These are phyloP conservation scores for Tipula lateralis DNA, from an alignment of 2,888 invertebrate genomes.

Conservation along the genomic window DNA sequence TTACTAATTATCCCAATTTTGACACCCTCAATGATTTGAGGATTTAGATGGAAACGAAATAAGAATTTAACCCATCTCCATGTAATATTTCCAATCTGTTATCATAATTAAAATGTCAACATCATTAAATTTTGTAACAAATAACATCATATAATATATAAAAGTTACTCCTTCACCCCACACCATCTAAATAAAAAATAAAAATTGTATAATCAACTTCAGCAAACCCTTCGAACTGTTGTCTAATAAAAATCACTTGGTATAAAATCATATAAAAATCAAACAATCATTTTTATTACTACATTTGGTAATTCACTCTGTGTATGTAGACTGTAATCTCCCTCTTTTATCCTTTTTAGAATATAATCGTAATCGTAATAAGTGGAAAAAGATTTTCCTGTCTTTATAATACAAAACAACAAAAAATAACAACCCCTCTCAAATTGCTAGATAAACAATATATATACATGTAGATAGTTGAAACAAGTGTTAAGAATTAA, in stretches of 20 bases:
- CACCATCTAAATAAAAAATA: neutral
- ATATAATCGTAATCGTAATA: conserved; percentile 12
- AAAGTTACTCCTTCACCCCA: neutral
- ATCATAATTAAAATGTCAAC: conserved; percentile 24
- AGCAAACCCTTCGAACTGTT: neutral
- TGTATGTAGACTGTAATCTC: neutral
- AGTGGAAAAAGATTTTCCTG: neutral
- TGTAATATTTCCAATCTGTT: conserved; percentile 13
- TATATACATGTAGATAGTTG: too few relatives aligned
- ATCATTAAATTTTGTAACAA: conserved; percentile 19
- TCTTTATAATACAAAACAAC: neutral
- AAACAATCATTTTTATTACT: conserved; percentile 24
- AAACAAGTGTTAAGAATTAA: conserved; percentile 11
- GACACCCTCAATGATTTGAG: conserved; percentile 19
- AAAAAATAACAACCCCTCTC: neutral
- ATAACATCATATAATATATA: neutral
- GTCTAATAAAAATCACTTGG: conserved; percentile 5
- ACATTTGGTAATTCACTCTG: neutral
- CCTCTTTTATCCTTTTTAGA: neutral
- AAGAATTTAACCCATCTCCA: neutral
- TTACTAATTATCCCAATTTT: conserved; percentile 29
- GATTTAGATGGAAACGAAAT: neutral
- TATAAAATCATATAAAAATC: conserved; percentile 1
- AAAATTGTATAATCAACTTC: neutral
- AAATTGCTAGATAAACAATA: conserved; percentile 19